phyloP scores from a whole-genome alignment of 2,113 vertebrate genomes.

The Furnarius figulus region DNA sequence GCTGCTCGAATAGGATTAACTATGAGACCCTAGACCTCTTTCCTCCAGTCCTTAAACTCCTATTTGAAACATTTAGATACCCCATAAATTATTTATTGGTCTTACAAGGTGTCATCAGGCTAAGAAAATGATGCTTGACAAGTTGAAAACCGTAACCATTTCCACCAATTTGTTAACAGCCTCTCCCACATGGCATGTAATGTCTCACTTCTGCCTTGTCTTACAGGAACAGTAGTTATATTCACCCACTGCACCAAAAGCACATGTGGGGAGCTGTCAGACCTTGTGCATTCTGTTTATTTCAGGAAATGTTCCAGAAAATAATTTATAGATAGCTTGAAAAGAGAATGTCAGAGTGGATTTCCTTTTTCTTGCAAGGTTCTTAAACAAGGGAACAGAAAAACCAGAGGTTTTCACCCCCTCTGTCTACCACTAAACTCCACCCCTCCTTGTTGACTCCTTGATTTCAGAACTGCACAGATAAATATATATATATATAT shows the following conservation, averaged over 20 bases:
- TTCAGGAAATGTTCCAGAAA: conserved; percentile 15
- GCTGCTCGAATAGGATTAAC: conserved; percentile 63
- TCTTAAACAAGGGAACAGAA: background rate
- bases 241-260: background rate
- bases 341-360: background rate
- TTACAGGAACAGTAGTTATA: conserved; percentile 6
- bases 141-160: conserved; percentile 57
- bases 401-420: background rate
- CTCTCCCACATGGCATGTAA: conserved; percentile 54
- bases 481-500: background rate
- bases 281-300: conserved; percentile 1
- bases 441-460: accelerated
- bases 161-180: conserved; percentile 71
- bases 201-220: conserved; percentile 45
- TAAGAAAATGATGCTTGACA: conserved; percentile 61
- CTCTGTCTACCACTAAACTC: background rate
- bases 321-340: conserved; percentile 17
- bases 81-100: conserved; percentile 65
- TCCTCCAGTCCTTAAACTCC: conserved; percentile 63
- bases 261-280: background rate
- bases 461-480: background rate
- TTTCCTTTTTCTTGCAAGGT: conserved; percentile 3
- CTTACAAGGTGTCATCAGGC: conserved; percentile 53
- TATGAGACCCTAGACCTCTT: conserved; percentile 64
- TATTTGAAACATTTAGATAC: conserved; percentile 61